Percentiles rank a stretch among this genome's conserved stretches.
These are phyloP conservation scores for Taeniopygia guttata DNA, from an alignment of 2,797 vertebrate species.

Conservation along the genomic window DNA sequence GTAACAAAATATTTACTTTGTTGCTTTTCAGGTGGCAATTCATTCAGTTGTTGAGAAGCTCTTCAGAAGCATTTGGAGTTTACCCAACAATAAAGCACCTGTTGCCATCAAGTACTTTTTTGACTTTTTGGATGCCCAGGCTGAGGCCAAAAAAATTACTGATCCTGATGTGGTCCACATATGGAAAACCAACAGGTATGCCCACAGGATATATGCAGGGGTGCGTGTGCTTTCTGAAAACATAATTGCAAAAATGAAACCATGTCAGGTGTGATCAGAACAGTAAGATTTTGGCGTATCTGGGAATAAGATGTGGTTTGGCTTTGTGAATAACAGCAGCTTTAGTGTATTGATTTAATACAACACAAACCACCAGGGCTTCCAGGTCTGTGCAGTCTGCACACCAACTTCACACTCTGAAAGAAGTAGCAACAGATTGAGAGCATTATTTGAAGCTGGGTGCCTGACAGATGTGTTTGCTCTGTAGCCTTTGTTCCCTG, in stretches of 20 bases:
- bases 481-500: background rate
- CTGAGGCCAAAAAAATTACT: constrained; percentile 89
- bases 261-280: background rate
- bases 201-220: background rate
- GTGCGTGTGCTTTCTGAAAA: accelerated
- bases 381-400: background rate
- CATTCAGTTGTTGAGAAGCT: constrained; percentile 93
- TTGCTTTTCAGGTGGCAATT: constrained; percentile 85
- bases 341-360: background rate
- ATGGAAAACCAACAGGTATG: constrained; percentile 98
- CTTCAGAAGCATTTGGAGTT: constrained; percentile 91
- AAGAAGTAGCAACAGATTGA: background rate
- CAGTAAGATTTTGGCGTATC: background rate
- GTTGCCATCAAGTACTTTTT: constrained; percentile 92
- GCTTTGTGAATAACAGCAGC: background rate
- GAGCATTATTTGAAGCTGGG: background rate
- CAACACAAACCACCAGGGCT: background rate
- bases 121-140: constrained; percentile 92
- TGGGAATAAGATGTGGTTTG: background rate
- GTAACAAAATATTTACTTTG: background rate
- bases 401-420: background rate
- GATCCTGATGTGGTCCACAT: constrained; percentile 96
- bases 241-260: background rate
- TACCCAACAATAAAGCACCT: constrained; percentile 80
- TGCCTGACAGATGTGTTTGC: background rate